phyloP scores from a whole-genome alignment of 2,888 invertebrate genomes.

The Silvanus unidentatus region DNA sequence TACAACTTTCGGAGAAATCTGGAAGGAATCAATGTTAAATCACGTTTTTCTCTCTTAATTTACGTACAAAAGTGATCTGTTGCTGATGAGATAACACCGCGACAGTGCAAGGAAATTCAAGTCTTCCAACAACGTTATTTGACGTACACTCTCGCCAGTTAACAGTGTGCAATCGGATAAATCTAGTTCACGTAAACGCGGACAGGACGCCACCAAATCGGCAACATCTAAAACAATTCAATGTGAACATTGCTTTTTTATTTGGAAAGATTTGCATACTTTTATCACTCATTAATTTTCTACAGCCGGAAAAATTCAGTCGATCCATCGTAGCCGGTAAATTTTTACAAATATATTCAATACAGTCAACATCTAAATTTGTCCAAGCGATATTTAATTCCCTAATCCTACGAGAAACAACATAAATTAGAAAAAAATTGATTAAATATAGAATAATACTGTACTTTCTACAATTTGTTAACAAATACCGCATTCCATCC shows the following conservation, averaged over 20 bases:
- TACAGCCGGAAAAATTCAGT: conserved; percentile 78
- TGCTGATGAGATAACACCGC: conserved; percentile 73
- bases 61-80: conserved; percentile 64
- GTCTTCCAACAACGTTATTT: conserved; percentile 53
- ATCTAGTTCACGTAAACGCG: conserved; percentile 74
- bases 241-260: conserved; percentile 1
- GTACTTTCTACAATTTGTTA: conserved; percentile 56
- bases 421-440: too few relatives aligned
- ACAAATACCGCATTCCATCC: conserved; percentile 57
- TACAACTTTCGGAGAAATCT: conserved; percentile 53
- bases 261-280: too few relatives aligned
- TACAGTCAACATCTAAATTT: conserved; percentile 53
- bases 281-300: conserved; percentile 66
- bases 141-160: conserved; percentile 55
- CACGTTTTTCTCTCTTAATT: neutral
- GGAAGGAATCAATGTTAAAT: conserved; percentile 7
- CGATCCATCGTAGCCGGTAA: conserved; percentile 62
- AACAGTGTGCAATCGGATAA: conserved; percentile 79
- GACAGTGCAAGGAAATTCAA: conserved; percentile 74
- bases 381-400: conserved; percentile 84
- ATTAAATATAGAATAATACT: too few relatives aligned
- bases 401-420: conserved; percentile 50
- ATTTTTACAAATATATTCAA: conserved; percentile 56
- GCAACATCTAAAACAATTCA: conserved; percentile 65
- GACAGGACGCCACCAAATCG: conserved; percentile 60